Conservation (phyloP, 1,140 invertebrate genomes). For the Alviniconcha marisindica region DNA sequence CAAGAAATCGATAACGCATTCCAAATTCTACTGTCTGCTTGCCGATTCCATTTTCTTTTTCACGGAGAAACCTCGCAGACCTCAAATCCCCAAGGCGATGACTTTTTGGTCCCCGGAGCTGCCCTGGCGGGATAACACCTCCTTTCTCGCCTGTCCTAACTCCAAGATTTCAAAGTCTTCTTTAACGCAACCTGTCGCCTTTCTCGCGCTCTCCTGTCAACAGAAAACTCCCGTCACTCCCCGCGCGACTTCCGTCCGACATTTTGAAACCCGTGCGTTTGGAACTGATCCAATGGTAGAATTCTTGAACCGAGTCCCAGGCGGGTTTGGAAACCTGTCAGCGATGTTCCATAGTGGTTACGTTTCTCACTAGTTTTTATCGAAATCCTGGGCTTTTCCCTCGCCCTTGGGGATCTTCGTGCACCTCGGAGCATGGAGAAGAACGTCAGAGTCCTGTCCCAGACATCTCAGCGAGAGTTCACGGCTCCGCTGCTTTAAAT, state of each 20-base stretch:
- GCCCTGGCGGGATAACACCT: not conserved
- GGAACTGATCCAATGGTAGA: constrained; percentile 2
- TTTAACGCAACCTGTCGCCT: constrained; percentile 32
- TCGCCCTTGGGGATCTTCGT: not conserved
- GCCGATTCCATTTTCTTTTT: not conserved
- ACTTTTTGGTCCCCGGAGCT: too few species aligned
- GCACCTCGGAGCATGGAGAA: constrained; percentile 13
- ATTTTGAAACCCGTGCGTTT: constrained; percentile 14
- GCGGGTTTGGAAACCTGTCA: constrained; percentile 1
- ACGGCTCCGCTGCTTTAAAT: not conserved
- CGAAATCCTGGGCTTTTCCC: constrained; percentile 6
- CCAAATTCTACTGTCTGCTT: too few species aligned
- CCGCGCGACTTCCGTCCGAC: constrained; percentile 25
- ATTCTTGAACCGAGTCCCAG: not conserved
- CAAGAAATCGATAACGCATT: too few species aligned
- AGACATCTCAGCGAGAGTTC: not conserved
- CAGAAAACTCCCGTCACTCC: constrained; percentile 22
- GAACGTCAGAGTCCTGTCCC: constrained; percentile 8
- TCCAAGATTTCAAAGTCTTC: constrained; percentile 23
- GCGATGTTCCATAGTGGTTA: not conserved
- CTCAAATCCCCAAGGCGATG: too few species aligned
- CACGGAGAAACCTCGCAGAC: too few species aligned
- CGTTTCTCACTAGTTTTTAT: not conserved
- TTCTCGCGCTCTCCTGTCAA: not conserved
- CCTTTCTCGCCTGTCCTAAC: constrained; percentile 23